These are phyloP conservation scores for Epinotia bilunana DNA, from an alignment of 2,888 invertebrate species.

Conservation along the genomic window DNA sequence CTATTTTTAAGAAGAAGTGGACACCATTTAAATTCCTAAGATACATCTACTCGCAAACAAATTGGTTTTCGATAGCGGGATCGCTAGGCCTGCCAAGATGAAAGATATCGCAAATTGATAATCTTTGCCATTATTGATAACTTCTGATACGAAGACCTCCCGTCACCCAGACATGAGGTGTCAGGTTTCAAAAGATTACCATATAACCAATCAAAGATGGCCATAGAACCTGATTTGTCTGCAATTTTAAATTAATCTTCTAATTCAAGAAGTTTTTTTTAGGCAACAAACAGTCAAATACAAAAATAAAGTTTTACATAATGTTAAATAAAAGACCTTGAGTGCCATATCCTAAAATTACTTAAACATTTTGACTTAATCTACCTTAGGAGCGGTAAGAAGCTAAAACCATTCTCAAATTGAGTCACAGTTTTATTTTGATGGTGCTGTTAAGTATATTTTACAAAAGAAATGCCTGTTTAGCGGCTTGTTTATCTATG, in stretches of 20 bases:
- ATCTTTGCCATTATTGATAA: background rate
- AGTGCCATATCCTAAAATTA: too few species aligned
- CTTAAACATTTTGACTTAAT: too few species aligned
- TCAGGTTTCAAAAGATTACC: slow-evolving; percentile 31
- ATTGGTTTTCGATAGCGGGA: too few species aligned
- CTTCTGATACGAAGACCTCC: slow-evolving; percentile 23
- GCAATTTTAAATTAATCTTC: background rate
- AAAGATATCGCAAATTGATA: background rate
- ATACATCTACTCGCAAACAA: too few species aligned
- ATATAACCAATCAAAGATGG: slow-evolving; percentile 7
- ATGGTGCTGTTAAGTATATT: background rate
- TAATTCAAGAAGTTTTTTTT: background rate
- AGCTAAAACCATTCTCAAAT: too few species aligned
- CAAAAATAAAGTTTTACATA: too few species aligned
- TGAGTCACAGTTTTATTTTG: background rate
- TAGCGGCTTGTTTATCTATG: background rate
- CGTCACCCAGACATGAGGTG: slow-evolving; percentile 1
- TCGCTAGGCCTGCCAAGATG: too few species aligned
- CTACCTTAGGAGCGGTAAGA: too few species aligned
- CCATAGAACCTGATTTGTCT: slow-evolving; percentile 7
- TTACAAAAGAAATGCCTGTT: background rate
- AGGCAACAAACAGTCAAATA: too few species aligned
- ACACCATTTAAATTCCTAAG: too few species aligned
- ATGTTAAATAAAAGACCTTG: too few species aligned
- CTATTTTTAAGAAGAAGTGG: too few species aligned